A percentile compares a stretch with the other conserved stretches of the same genome.
Evolutionary conservation across 2,888 invertebrate genomes (phyloP).

Genomic region (Caenorhabditis macrosperma): DNA sequence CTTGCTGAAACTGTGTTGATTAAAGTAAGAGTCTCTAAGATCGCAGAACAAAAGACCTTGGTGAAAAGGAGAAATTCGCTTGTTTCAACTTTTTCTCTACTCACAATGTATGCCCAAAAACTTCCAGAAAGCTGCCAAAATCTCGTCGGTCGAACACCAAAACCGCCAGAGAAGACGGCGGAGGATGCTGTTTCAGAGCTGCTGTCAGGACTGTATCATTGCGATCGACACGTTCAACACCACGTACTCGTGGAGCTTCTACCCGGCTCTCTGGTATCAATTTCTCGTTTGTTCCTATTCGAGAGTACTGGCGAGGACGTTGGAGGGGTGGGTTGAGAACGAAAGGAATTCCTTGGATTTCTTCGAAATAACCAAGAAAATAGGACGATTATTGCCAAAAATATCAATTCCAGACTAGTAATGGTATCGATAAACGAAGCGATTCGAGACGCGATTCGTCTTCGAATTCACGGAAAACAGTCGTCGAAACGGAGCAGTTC

Average conservation of each 20-base stretch:
- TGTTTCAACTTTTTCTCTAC: too few species aligned
- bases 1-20: too few species aligned
- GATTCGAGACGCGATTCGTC: constrained; percentile 33
- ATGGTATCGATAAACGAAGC: constrained; percentile 39
- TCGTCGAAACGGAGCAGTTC: constrained; percentile 3
- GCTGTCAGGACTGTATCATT: constrained; percentile 44
- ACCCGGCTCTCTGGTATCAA: constrained; percentile 28
- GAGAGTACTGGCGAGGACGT: constrained; percentile 21
- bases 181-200: constrained; percentile 46
- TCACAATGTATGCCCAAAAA: too few species aligned
- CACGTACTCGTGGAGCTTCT: constrained; percentile 33
- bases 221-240: constrained; percentile 49
- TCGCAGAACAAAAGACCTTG: too few species aligned
- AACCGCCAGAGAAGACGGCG: constrained; percentile 40
- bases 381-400: neutral
- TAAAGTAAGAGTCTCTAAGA: too few species aligned
- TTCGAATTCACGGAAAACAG: neutral
- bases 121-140: constrained; percentile 30
- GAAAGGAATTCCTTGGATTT: neutral
- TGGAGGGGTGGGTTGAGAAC: constrained; percentile 26
- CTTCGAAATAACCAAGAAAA: neutral
- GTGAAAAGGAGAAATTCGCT: too few species aligned
- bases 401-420: constrained; percentile 22
- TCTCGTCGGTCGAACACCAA: constrained; percentile 22
- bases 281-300: constrained; percentile 37